A percentile compares a stretch with the other conserved stretches of the same genome.
Conservation (phyloP, 2,888 invertebrate genomes). For the Leptinotarsa rubiginosa region DNA sequence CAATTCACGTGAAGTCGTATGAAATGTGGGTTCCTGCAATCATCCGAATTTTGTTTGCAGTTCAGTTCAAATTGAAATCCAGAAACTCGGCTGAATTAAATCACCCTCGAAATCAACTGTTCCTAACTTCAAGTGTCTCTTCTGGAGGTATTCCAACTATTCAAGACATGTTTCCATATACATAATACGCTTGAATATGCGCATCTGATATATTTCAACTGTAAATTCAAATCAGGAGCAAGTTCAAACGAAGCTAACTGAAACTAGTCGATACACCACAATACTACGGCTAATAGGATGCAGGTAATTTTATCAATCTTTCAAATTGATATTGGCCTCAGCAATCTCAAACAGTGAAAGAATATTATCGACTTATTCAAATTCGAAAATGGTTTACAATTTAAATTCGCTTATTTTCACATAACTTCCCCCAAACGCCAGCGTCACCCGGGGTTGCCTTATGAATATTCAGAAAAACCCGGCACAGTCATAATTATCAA, state of each 20-base stretch:
- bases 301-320: too few species aligned
- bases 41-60: slow-evolving; percentile 31
- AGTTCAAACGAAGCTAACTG: not conserved
- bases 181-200: slow-evolving; percentile 16
- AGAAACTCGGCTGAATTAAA: slow-evolving; percentile 29
- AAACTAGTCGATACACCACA: not conserved
- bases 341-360: not conserved
- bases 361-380: not conserved
- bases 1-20: slow-evolving; percentile 25
- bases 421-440: too few species aligned
- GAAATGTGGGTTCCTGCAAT: slow-evolving; percentile 33
- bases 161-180: slow-evolving; percentile 22
- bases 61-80: slow-evolving; percentile 31
- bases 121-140: slow-evolving; percentile 32
- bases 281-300: too few species aligned
- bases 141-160: slow-evolving; percentile 30
- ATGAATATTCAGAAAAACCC: too few species aligned
- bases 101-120: slow-evolving; percentile 36
- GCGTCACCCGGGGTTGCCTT: too few species aligned
- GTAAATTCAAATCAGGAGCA: slow-evolving; percentile 19
- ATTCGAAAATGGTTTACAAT: not conserved
- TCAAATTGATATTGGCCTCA: too few species aligned
- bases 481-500: too few species aligned
- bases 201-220: slow-evolving; percentile 14
- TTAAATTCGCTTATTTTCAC: too few species aligned